These are phyloP conservation scores for Solenodon paradoxus DNA, from an alignment of 2,113 vertebrate genomes.

Conservation along the genomic window DNA sequence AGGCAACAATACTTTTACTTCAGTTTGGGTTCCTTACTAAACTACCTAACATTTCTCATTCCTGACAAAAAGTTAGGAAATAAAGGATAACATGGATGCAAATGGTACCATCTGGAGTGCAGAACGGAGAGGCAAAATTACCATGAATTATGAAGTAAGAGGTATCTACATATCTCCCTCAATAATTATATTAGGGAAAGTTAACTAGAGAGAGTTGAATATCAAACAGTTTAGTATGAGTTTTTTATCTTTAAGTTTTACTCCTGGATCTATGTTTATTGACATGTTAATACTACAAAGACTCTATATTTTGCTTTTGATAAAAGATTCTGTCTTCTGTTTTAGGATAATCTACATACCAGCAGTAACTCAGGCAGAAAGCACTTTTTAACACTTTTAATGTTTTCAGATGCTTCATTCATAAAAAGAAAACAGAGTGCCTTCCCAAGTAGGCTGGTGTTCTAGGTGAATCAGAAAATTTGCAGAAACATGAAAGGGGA, in stretches of 20 bases:
- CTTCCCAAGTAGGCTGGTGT: background rate
- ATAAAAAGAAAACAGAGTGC: background rate
- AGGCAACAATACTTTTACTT: background rate
- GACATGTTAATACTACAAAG: background rate
- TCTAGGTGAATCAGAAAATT: background rate
- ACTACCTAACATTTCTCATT: background rate
- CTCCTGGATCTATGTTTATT: background rate
- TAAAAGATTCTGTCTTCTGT: background rate
- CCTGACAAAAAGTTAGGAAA: background rate
- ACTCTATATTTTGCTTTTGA: background rate
- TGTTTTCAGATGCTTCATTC: background rate
- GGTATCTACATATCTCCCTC: background rate
- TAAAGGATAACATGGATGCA: background rate
- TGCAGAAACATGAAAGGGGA: background rate
- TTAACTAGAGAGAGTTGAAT: background rate
- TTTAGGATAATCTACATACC: background rate
- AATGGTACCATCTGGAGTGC: too few relatives aligned
- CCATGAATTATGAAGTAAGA: background rate
- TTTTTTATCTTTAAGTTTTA: background rate
- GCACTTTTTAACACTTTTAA: background rate
- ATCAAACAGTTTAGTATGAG: background rate
- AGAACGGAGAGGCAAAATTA: background rate
- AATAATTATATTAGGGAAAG: background rate
- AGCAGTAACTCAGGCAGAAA: background rate
- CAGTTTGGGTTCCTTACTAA: background rate